phyloP scores from a whole-genome alignment of 2,888 invertebrate genomes.

The Xestoiulus laeticollis region DNA sequence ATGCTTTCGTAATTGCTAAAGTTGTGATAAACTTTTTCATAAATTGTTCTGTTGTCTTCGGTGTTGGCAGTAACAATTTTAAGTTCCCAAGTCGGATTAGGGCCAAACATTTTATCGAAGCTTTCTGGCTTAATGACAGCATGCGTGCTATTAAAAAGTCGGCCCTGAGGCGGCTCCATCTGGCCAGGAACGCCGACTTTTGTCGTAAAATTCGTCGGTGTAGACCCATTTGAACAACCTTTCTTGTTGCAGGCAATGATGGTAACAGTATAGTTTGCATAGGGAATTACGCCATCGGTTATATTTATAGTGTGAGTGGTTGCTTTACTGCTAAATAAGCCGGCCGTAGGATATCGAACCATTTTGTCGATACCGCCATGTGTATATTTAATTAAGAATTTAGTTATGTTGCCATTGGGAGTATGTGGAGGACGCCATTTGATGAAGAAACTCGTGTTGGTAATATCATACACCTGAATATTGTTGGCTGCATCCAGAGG shows the following conservation, averaged over 20 bases:
- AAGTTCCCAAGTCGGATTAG: constrained; percentile 27
- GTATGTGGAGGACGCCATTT: constrained; percentile 54
- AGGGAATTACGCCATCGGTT: constrained; percentile 42
- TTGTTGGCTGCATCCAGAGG: constrained; percentile 44
- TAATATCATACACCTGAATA: constrained; percentile 45
- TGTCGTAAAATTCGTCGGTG: constrained; percentile 69
- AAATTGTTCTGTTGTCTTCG: not conserved
- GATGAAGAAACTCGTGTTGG: constrained; percentile 52
- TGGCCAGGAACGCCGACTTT: constrained; percentile 68
- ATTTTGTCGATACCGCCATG: not conserved
- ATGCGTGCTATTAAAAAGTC: constrained; percentile 36
- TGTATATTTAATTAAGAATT: constrained; percentile 53
- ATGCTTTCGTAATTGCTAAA: constrained; percentile 15
- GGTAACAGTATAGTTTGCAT: constrained; percentile 54
- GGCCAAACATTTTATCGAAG: not conserved
- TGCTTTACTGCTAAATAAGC: constrained; percentile 10
- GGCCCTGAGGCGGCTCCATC: constrained; percentile 45
- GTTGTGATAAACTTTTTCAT: not conserved
- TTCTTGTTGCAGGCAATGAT: constrained; percentile 68
- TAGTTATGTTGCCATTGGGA: constrained; percentile 56
- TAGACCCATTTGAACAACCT: constrained; percentile 71
- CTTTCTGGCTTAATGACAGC: constrained; percentile 25
- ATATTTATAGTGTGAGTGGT: constrained; percentile 40
- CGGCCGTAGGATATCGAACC: not conserved
- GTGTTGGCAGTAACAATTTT: not conserved